A percentile compares a stretch with the other conserved stretches of the same genome.
phyloP scores from a whole-genome alignment of 2,888 invertebrate species.

The Pseudanteris insignis region DNA sequence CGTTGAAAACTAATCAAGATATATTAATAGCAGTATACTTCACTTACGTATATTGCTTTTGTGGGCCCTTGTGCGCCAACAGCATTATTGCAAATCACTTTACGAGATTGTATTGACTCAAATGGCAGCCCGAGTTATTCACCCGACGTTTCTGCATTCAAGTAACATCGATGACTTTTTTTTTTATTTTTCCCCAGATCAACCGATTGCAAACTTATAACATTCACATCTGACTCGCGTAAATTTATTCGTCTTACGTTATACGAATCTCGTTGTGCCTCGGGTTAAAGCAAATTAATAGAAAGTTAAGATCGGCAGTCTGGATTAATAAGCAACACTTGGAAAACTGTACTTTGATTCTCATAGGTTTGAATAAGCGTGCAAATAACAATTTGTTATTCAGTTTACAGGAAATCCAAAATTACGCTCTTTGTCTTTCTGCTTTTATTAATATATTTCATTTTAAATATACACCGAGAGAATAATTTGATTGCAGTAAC shows the following conservation, averaged over 20 bases:
- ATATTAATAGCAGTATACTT: conserved; percentile 62
- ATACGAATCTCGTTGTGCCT: conserved; percentile 18
- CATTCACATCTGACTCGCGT: conserved; percentile 10
- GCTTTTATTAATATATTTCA: too few relatives aligned
- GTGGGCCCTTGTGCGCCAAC: conserved; percentile 50
- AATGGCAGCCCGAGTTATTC: conserved; percentile 39
- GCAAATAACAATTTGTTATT: too few relatives aligned
- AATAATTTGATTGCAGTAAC: too few relatives aligned
- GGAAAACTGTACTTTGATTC: too few relatives aligned
- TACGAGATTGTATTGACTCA: conserved; percentile 51
- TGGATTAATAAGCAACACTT: conserved; percentile 26
- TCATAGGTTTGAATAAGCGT: too few relatives aligned
- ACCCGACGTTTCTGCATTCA: conserved; percentile 27
- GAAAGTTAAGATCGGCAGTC: conserved; percentile 21
- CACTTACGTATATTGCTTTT: conserved; percentile 57
- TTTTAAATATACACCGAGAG: too few relatives aligned
- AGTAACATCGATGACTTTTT: conserved; percentile 31
- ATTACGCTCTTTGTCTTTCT: too few relatives aligned
- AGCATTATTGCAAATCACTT: conserved; percentile 60
- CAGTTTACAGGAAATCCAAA: too few relatives aligned
- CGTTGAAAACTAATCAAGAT: conserved; percentile 62
- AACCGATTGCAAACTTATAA: conserved; percentile 8
- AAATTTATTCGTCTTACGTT: conserved; percentile 14
- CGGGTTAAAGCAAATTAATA: conserved; percentile 14
- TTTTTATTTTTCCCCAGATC: conserved; percentile 8